These are phyloP conservation scores for Cotesia typhae DNA, from an alignment of 1,140 invertebrate genomes.

Conservation along the genomic window DNA sequence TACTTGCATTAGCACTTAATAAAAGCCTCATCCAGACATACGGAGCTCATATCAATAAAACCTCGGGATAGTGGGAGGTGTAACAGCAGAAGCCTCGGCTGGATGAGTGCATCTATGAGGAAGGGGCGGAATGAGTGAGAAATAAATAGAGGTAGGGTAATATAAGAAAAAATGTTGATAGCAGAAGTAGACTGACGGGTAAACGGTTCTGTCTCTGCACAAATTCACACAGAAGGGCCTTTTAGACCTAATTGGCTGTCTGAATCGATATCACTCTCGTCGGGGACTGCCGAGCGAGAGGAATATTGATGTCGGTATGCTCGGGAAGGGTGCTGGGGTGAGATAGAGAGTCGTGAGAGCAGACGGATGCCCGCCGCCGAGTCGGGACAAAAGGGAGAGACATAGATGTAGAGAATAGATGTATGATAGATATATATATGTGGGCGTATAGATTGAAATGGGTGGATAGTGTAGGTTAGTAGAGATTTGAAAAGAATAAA, in stretches of 20 bases:
- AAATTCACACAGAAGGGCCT: slow-evolving; percentile 59
- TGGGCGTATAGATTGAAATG: background rate
- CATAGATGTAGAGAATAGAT: background rate
- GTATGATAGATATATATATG: slow-evolving; percentile 8
- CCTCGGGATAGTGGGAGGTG: too few species aligned
- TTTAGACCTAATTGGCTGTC: slow-evolving; percentile 64
- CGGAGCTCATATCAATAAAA: too few species aligned
- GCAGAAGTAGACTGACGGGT: slow-evolving; percentile 33
- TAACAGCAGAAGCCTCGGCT: too few species aligned
- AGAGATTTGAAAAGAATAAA: slow-evolving; percentile 9
- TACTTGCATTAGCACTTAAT: too few species aligned
- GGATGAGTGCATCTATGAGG: too few species aligned
- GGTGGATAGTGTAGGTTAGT: background rate
- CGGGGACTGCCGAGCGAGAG: slow-evolving; percentile 35
- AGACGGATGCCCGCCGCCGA: background rate
- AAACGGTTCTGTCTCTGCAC: slow-evolving; percentile 41
- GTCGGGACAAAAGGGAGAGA: background rate
- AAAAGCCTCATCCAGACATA: too few species aligned
- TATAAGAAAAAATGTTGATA: slow-evolving; percentile 17
- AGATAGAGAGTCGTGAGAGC: slow-evolving; percentile 23
- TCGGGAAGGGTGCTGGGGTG: background rate
- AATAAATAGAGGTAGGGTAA: slow-evolving; percentile 35
- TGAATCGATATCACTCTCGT: slow-evolving; percentile 61
- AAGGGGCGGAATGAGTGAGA: slow-evolving; percentile 25
- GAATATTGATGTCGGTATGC: slow-evolving; percentile 35